Evolutionary conservation across 1,140 invertebrate genomes (phyloP).

Genomic region (Heliconius eleuchia): DNA sequence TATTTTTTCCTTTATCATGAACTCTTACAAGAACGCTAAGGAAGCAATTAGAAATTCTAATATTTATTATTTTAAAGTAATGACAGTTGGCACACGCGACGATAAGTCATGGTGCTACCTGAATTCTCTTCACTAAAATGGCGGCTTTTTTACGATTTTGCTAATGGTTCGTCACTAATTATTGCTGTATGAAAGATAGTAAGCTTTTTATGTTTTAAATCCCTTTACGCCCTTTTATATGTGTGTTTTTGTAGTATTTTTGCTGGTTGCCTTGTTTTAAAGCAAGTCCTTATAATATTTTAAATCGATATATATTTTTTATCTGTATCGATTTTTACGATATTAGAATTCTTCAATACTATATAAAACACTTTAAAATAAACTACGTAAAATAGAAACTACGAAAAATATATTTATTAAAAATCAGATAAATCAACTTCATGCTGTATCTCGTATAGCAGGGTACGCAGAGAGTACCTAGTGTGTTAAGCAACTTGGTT

Average conservation of each 20-base stretch:
- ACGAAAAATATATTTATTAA: too few species aligned
- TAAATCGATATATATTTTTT: too few species aligned
- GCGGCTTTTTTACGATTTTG: constrained; percentile 50
- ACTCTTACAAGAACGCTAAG: not conserved
- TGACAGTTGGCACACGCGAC: constrained; percentile 51
- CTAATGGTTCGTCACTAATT: constrained; percentile 64
- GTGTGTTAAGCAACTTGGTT: too few species aligned
- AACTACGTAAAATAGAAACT: too few species aligned
- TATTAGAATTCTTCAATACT: too few species aligned
- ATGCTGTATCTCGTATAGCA: too few species aligned
- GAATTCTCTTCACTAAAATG: constrained; percentile 58
- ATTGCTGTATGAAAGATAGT: constrained; percentile 45
- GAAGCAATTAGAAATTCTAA: not conserved
- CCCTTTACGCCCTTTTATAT: not conserved
- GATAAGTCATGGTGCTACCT: constrained; percentile 57
- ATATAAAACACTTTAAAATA: too few species aligned
- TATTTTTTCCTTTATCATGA: not conserved
- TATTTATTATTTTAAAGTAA: constrained; percentile 9
- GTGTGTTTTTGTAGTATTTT: not conserved
- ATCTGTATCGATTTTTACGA: too few species aligned
- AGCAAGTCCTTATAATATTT: not conserved
- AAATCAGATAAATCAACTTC: too few species aligned
- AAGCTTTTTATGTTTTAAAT: not conserved
- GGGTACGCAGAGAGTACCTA: too few species aligned
- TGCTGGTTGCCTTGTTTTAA: not conserved